Evolutionary conservation across 2,113 vertebrate species (phyloP), one percentile per base, ranked within the genome.

Genomic region (Girardinichthys multiradiatus): DNA sequence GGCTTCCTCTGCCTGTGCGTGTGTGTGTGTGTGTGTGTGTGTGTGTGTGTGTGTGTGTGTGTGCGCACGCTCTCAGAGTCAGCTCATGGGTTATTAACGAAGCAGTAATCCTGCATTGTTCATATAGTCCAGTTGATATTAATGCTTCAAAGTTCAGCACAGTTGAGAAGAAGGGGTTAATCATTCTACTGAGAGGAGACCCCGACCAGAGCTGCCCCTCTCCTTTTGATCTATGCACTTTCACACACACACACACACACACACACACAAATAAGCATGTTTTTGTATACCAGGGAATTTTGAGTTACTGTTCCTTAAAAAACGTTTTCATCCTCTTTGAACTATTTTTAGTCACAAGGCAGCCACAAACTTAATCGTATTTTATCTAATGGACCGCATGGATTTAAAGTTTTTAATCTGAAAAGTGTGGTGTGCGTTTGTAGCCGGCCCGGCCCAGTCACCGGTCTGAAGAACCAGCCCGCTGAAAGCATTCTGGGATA

Each of bases 101-200:
- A 85, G 72, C 76, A 84, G 69, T 84, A 87, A 88, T 88, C 86
- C 78, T 63, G 65, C 82, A 21, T 69, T 77, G 70, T 83, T 83
- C 72, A 72, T 68, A 63, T 74, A 63, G 73, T 71, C 58, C 78
- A 72, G 81, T 86, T 79, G 77, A 72, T 33, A 51, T 65, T 72
- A 85, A 27, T 8, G 61, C 78, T 87, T 63, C 57, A 79, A 78
- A 74, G 77, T 83, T 82, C 64, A 24, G 67, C 58, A 58, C 68
- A 66, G 74, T 27, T 5, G 72, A 64, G 73, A 21, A 57, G 35
- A 54, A 51, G 26, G 68, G 74, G 77, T 81, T 79, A 67, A 80
- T 85, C 64, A 84, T 83, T 75, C 29, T 63, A 69, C 72, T 39
- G 61, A 15, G 26, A 33, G 58, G 72, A 74, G 68, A 28, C 65